Base-by-base conservation (phyloP, 2,113 vertebrate genomes). In the Elgaria multicarinata region DNA sequence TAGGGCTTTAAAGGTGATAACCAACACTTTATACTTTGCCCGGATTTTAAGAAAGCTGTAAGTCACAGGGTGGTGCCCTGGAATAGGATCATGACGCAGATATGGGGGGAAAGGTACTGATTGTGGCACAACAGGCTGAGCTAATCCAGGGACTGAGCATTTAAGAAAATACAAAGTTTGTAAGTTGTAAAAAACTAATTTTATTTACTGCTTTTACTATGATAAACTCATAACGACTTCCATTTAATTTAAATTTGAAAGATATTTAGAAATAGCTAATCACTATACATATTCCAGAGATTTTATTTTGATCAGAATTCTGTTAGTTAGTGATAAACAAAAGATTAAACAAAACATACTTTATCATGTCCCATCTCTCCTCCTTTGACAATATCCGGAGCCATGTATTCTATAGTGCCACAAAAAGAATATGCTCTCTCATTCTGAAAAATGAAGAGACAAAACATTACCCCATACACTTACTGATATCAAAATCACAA, bases 341-440 rank as follows among this genome's bases (percentile, higher is more conserved):
- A 85, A 90, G 46, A 22, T 44, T 50, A 74, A 74, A 53, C 5
- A 50, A 92, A 91, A 90, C 89, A 85, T 97, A 99, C 99, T 98
- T 99, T 99, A 96, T 99, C 98, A 80, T 99, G 99, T 90, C 99
- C 99, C 0, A 98, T 95, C 90, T 98, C 98, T 93, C 99, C 99
- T 50, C 99, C 99, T 96, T 97, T 98, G 88, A 99, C 98, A 88
- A 99, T 99, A 97, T 99, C 99, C 81, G 99, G 99, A 89, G 99
- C 99, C 99, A 99, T 99, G 90, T 99, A 99, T 93, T 99, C 99
- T 93, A 99, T 98, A 31, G 99, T 99, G 84, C 99, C 99, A 92
- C 99, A 99, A 85, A 99, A 98, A 20, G 99, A 99, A 96, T 98
- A 99, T 2, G 99, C 97, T 95, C 99, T 97, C 95, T 99, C 99